Evolutionary conservation across 2,113 vertebrate genomes (phyloP), one percentile per base, ranked within the genome.

Genomic region (Hemibagrus wyckioides): DNA sequence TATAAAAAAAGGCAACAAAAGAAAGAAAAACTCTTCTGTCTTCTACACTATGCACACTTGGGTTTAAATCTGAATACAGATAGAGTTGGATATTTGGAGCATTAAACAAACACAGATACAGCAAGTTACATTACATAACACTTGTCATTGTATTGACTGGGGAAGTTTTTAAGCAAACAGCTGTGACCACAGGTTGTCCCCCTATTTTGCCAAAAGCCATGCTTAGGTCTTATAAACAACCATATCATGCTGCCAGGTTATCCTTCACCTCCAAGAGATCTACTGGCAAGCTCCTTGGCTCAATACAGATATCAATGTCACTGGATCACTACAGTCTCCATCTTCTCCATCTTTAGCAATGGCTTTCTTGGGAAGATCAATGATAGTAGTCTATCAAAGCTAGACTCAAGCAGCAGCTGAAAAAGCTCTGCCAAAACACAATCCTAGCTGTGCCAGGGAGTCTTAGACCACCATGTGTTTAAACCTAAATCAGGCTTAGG

Each of bases 311-410:
- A 25, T 50, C 44, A 77, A 50, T 30, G 28, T 5, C 28, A 50
- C 75, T 77, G 75, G 44, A 41, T n/a, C n/a, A n/a, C 44, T 77
- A 52, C 17, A 30, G 25, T 77, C 6, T 50, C 28, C n/a, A n/a
- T n/a, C n/a, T n/a, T n/a, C n/a, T 77, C 44, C 44, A 77, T 77
- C 71, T 77, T 50, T 50, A 77, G 44, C 11, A 77, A 30, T 77
- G 44, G 17, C 15, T 28, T 77, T 50, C 28, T 77, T 77, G 41
- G 75, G 25, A 77, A n/a, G 44, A 50, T 6, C 11, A 44, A 50
- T 50, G 44, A 50, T 77, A 17, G 28, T 50, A 50, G 44, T 77
- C 44, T 77, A 50, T 17, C n/a, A 77, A 77, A 77, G 75, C 39
- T 75, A 9, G 19, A 75, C 23, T 44, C 71, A 75, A 44, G 6